Base-by-base conservation (phyloP, 2,113 vertebrate species). In the Colius striatus region DNA sequence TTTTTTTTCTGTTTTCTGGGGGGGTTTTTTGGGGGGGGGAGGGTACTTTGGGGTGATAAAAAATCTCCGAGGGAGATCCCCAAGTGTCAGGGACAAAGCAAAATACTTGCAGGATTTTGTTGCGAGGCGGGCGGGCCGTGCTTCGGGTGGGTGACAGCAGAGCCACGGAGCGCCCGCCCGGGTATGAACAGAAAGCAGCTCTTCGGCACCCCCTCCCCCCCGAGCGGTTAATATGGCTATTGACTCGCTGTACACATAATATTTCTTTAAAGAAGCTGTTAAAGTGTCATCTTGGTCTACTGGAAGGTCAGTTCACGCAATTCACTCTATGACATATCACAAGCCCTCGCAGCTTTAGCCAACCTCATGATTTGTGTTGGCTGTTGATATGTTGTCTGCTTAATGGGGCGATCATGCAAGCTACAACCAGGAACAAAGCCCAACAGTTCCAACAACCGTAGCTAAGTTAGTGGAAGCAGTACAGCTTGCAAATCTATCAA, bases 361-460 rank as follows among this genome's bases (percentile, higher is more conserved):
- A 97, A 97, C 98, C 97, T 97, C 97, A 95, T 98, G 98, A 98
- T 98, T 98, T 98, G 98, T 98, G 98, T 98, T 98, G 98, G 98
- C 98, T 97, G 97, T 98, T 99, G 98, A 99, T 99, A 98, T 97
- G 98, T 97, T 97, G 98, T 99, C 98, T 99, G 99, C 98, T 98
- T 99, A 99, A 99, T 99, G 99, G 99, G 98, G 98, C 98, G 99
- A 98, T 99, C 98, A 99, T 98, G 98, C 99, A 98, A 98, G 98
- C 98, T 98, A 98, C 98, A 98, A 97, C 97, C 96, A 98, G 98
- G 98, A 99, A 99, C 99, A 99, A 99, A 99, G 98, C 98, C 98
- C 97, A 96, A 97, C 97, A 97, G 84, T 98, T 98, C 98, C 98
- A 98, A 98, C 97, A 98, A 98, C 97, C 94, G 68, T 97, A 96